Conservation (phyloP, 1,140 invertebrate genomes). For the Bombus polaris region DNA sequence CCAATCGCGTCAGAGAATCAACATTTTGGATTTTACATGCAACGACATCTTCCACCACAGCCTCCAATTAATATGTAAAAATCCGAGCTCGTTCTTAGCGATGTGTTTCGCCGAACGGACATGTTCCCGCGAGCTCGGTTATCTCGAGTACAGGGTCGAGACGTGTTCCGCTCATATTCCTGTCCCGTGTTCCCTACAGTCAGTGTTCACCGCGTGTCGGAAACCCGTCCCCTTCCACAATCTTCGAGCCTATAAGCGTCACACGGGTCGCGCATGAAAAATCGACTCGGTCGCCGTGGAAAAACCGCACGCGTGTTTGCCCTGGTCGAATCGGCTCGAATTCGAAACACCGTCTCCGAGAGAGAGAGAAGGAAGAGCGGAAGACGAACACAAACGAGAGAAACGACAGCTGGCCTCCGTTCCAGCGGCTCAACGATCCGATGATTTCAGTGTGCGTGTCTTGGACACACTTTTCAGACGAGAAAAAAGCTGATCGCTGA, state of each 20-base stretch:
- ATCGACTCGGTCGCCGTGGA: conserved; percentile 33
- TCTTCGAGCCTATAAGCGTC: conserved; percentile 23
- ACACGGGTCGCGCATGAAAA: conserved; percentile 51
- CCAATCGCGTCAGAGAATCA: not conserved
- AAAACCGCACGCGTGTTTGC: conserved; percentile 50
- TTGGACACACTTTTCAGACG: conserved; percentile 4
- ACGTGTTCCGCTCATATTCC: conserved; percentile 23
- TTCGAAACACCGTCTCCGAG: conserved; percentile 72
- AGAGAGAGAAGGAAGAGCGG: conserved; percentile 61
- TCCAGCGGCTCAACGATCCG: not conserved
- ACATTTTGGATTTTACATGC: not conserved
- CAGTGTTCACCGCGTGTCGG: conserved; percentile 37
- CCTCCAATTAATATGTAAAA: conserved; percentile 42
- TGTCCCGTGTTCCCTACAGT: conserved; percentile 6
- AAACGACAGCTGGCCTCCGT: conserved; percentile 72
- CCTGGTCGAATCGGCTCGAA: conserved; percentile 58
- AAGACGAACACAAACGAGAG: conserved; percentile 47
- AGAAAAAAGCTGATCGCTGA: conserved; percentile 75
- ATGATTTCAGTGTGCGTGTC: conserved; percentile 20
- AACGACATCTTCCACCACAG: no score
- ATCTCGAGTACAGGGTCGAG: conserved; percentile 44
- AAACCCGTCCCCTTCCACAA: conserved; percentile 3
- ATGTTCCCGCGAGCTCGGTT: conserved; percentile 19
- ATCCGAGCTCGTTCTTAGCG: not conserved
- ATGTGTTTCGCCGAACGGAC: not conserved